Percentiles rank a stretch among this genome's conserved stretches.
phyloP scores from a whole-genome alignment of 2,888 invertebrate species.

The Fissipunctia ypsillon region DNA sequence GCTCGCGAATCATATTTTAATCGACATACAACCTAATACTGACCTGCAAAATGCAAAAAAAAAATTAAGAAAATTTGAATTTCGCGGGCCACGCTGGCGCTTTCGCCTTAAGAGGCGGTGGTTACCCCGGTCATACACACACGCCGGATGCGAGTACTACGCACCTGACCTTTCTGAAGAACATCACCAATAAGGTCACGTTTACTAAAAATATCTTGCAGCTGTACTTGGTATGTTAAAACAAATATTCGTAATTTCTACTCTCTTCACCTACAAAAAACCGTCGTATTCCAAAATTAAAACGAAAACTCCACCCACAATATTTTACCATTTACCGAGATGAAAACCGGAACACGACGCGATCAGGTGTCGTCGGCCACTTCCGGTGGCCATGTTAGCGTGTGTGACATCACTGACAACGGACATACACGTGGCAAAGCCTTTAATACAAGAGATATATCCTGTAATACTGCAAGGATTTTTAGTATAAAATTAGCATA shows the following conservation, averaged over 20 bases:
- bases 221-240: background rate
- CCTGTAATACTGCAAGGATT: conserved; percentile 19
- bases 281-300: background rate
- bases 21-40: too few species aligned
- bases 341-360: conserved; percentile 47
- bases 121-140: too few species aligned
- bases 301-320: background rate
- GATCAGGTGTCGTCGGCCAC: conserved; percentile 53
- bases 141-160: background rate
- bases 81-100: too few species aligned
- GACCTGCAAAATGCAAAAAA: too few species aligned
- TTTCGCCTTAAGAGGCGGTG: too few species aligned
- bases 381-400: conserved; percentile 54
- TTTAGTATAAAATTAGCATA: conserved; percentile 24
- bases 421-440: conserved; percentile 52
- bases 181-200: background rate
- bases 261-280: background rate
- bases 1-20: too few species aligned
- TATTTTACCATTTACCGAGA: conserved; percentile 36
- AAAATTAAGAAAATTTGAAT: too few species aligned
- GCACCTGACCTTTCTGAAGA: background rate
- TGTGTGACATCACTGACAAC: conserved; percentile 56
- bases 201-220: background rate
- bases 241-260: background rate
- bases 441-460: conserved; percentile 35